Evolutionary conservation across 2,797 vertebrate genomes (phyloP).

Genomic region (Micromesistius poutassou): DNA sequence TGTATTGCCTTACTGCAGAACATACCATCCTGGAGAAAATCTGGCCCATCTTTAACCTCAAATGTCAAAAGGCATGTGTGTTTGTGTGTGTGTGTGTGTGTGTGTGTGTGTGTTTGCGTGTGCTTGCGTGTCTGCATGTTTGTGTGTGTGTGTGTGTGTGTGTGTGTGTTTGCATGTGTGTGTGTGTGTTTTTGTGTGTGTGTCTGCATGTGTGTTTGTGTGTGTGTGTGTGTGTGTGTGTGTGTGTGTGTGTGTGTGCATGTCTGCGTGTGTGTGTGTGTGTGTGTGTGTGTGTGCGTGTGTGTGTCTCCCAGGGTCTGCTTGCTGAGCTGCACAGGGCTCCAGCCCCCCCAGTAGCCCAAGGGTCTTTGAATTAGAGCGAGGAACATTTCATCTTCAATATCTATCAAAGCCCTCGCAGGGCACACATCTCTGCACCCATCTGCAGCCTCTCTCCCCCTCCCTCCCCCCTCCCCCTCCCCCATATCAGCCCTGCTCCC

Average conservation of each 20-base stretch:
- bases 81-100: not conserved
- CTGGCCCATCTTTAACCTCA: not conserved
- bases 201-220: too few relatives aligned
- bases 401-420: conserved; percentile 28
- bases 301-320: too few relatives aligned
- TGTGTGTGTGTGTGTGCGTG: conserved; percentile 2
- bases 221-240: too few relatives aligned
- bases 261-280: too few relatives aligned
- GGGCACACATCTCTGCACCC: conserved; percentile 19
- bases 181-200: too few relatives aligned
- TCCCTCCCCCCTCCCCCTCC: not conserved
- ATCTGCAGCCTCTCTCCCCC: not conserved
- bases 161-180: too few relatives aligned
- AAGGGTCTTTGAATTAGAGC: conserved; percentile 23
- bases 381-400: conserved; percentile 35
- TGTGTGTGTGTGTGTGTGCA: too few relatives aligned
- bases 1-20: not conserved
- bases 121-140: not conserved
- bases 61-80: not conserved
- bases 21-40: too few relatives aligned
- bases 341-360: conserved; percentile 24
- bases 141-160: not conserved
- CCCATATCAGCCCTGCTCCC: not conserved
- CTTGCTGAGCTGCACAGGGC: conserved; percentile 5
- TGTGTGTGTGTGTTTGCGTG: not conserved